Conservation (phyloP, 1,140 invertebrate species). For the Chrysoperla carnea region DNA sequence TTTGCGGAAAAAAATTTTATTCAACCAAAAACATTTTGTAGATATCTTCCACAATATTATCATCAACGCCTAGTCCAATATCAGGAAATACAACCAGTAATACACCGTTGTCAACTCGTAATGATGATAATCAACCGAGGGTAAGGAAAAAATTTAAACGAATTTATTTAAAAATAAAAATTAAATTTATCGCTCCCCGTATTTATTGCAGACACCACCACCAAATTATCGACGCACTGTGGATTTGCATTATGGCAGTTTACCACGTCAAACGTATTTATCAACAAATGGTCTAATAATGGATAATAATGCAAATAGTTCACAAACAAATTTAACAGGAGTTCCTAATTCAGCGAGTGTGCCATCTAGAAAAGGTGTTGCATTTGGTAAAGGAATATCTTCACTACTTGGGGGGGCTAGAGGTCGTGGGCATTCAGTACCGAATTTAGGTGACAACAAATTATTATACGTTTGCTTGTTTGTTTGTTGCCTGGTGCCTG, state of each 20-base stretch:
- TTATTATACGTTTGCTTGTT: too few species aligned
- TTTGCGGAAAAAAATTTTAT: too few species aligned
- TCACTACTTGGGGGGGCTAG: constrained; percentile 40
- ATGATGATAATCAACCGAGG: too few species aligned
- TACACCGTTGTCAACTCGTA: too few species aligned
- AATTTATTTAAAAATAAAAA: not conserved
- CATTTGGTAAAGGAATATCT: constrained; percentile 50
- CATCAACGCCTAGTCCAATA: constrained; percentile 25
- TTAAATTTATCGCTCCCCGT: constrained; percentile 4
- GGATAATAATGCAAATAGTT: constrained; percentile 12
- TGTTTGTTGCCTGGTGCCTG: too few species aligned
- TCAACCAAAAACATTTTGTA: constrained; percentile 2
- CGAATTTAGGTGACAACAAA: constrained; percentile 60
- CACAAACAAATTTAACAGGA: constrained; percentile 3
- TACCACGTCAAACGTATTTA: constrained; percentile 47
- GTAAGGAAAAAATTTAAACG: not conserved
- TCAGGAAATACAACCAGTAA: constrained; percentile 4
- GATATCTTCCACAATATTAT: constrained; percentile 14
- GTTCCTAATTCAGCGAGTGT: constrained; percentile 6
- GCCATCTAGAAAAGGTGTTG: constrained; percentile 33
- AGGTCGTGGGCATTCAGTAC: constrained; percentile 70
- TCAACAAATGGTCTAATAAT: constrained; percentile 14
- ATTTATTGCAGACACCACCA: constrained; percentile 43
- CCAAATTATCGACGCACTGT: constrained; percentile 46
- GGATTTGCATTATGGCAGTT: constrained; percentile 56